Conservation (phyloP, 2,888 invertebrate species). For the Pocota personata region DNA sequence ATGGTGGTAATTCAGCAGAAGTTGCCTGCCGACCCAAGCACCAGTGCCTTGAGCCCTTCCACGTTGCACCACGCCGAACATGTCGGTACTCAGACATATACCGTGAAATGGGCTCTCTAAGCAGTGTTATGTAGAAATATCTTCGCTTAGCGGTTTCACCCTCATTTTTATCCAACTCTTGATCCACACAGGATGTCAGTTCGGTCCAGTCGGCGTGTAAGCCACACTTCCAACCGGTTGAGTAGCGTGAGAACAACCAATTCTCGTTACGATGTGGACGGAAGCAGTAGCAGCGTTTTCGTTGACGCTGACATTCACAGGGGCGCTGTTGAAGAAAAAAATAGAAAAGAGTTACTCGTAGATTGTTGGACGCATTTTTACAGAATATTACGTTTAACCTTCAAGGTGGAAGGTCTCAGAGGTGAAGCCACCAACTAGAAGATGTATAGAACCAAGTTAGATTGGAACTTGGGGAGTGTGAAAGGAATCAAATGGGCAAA, state of each 20-base stretch:
- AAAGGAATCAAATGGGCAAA: no score
- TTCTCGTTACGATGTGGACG: slow-evolving; percentile 95
- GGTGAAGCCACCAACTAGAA: no score
- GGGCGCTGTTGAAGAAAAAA: slow-evolving; percentile 86
- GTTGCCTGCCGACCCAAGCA: slow-evolving; percentile 90
- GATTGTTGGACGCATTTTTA: no score
- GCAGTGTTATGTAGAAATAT: slow-evolving; percentile 97
- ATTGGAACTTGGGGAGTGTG: no score
- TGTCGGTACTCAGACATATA: slow-evolving; percentile 99
- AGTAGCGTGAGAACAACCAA: slow-evolving; percentile 99
- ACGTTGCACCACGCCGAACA: slow-evolving; percentile 97
- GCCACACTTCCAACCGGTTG: slow-evolving; percentile 99
- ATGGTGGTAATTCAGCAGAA: slow-evolving; percentile 92
- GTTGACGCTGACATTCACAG: slow-evolving; percentile 94
- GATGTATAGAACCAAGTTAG: no score
- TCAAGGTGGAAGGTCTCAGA: no score
- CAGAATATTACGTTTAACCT: no score
- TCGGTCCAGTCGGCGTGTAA: slow-evolving; percentile 99
- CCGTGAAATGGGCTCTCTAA: slow-evolving; percentile 95
- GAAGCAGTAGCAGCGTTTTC: slow-evolving; percentile 96
- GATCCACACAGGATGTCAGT: slow-evolving; percentile 95
- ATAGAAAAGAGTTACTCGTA: neutral
- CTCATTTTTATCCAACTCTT: slow-evolving; percentile 95
- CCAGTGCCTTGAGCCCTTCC: slow-evolving; percentile 92
- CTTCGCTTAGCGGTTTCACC: slow-evolving; percentile 91